Evolutionary conservation across 2,888 invertebrate species (phyloP).

Genomic region (Lepidocyrtinus sp.): DNA sequence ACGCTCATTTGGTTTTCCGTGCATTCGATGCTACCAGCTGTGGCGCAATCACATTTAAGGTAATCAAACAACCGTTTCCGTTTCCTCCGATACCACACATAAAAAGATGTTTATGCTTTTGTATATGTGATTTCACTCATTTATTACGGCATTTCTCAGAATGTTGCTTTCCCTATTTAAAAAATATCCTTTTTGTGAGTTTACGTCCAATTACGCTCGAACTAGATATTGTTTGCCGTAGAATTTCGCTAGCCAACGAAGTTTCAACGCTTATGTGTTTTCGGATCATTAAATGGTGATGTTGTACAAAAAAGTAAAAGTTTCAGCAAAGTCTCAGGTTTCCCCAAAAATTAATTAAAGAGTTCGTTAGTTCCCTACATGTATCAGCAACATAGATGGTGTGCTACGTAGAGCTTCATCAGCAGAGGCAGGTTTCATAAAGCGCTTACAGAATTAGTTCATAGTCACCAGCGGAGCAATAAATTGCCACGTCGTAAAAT

Average conservation of each 20-base stretch:
- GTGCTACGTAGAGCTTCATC: too few species aligned
- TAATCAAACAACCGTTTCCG: slow-evolving; percentile 75
- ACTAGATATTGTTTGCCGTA: too few species aligned
- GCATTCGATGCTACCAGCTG: slow-evolving; percentile 98
- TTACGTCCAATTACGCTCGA: not conserved
- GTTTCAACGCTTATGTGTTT: too few species aligned
- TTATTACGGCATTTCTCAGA: not conserved
- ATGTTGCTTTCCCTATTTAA: not conserved
- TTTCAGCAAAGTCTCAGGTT: not conserved
- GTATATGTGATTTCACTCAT: not conserved
- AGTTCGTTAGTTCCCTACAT: too few species aligned
- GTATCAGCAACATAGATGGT: too few species aligned
- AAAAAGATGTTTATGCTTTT: slow-evolving; percentile 15
- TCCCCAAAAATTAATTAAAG: not conserved
- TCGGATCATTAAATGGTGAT: too few species aligned
- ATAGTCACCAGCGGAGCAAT: not conserved
- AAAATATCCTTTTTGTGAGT: not conserved
- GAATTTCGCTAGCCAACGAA: too few species aligned
- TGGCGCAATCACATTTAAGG: slow-evolving; percentile 97
- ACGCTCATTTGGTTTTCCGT: slow-evolving; percentile 99
- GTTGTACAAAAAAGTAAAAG: too few species aligned
- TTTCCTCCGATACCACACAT: slow-evolving; percentile 21
- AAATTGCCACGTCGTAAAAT: slow-evolving; percentile 12
- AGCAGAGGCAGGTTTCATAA: not conserved
- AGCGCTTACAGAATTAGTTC: not conserved